Evolutionary conservation across 2,797 vertebrate genomes (phyloP), one percentile per base, ranked within the genome.

Genomic region (Monodelphis domestica): DNA sequence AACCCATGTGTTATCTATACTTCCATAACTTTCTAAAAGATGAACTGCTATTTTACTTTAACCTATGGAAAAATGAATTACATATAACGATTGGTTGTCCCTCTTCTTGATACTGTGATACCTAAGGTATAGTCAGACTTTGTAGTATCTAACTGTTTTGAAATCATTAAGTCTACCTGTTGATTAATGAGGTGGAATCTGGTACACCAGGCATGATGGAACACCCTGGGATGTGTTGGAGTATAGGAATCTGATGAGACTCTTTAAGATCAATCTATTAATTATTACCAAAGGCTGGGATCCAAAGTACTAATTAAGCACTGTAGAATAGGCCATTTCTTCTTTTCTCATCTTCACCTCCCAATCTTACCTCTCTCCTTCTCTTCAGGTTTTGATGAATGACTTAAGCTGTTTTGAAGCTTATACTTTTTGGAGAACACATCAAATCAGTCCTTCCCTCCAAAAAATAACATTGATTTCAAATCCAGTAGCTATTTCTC

Each of bases 71-170:
- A 38, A 84, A 50, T 54, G 29, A 52, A 91, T 91, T 78, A 54
- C 54, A 78, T 45, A 53, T 45, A 84, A 84, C 4, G 38, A n/a
- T 50, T 91, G 53, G 5, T 63, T 94, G 33, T 96, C 88, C 92
- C 38, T 24, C 5, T 95, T 91, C 87, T 93, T 89, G 50, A 95
- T 54, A 91, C 87, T 94, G 59, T 95, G 90, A 88, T 92, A 56
- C 56, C 84, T 87, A 91, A 28, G n/a, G 30, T 92, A 53, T 87
- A 90, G 38, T 94, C 87, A 50, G 63, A 45, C 50, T 92, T n/a
- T 53, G 55, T 91, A 3, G 33, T 33, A 84, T 88, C 90, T 28
- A 70, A 70, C 9, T 38, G 93, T 54, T 78, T 59, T 54, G 55
- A 52, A 90, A 78, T n/a, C 51, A 91, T 50, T 28, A 90, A 54